Percentiles rank a stretch among this genome's conserved stretches.
Evolutionary conservation across 2,113 vertebrate species (phyloP).

Genomic region (Psephotus haematonotus): DNA sequence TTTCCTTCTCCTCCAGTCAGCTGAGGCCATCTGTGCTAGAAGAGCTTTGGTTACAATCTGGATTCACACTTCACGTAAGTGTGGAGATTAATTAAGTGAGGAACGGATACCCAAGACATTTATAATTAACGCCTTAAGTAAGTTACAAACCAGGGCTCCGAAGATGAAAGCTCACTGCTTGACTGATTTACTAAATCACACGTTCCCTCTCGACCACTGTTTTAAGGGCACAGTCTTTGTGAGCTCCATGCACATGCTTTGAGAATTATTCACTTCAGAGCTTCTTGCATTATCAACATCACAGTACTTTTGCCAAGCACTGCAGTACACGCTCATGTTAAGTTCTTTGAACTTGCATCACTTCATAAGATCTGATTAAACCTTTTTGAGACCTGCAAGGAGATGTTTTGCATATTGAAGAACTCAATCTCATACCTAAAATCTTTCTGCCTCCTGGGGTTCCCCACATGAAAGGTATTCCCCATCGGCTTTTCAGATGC

Average conservation of each 20-base stretch:
- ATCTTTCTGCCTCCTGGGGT: background rate
- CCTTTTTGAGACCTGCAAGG: background rate
- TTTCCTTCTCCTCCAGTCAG: background rate
- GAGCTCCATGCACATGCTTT: background rate
- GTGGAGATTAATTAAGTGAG: conserved; percentile 47
- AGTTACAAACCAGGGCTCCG: background rate
- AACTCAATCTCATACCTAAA: background rate
- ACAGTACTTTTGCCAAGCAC: background rate
- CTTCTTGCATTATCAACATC: background rate
- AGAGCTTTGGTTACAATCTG: background rate
- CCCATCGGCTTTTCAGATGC: background rate
- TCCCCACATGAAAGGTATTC: background rate
- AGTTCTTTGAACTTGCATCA: conserved; percentile 7
- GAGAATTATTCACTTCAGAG: conserved; percentile 16
- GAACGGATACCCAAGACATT: background rate
- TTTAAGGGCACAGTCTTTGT: conserved; percentile 1
- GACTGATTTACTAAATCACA: conserved; percentile 39
- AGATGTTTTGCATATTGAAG: conserved; percentile 7
- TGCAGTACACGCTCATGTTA: background rate
- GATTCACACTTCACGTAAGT: background rate
- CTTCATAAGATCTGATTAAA: background rate
- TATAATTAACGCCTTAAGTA: conserved; percentile 49
- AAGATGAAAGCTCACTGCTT: conserved; percentile 49
- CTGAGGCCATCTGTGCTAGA: background rate
- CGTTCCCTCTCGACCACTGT: conserved; percentile 3